Evolutionary conservation across 1,140 invertebrate species (phyloP).

Genomic region (Octopus bimaculoides): DNA sequence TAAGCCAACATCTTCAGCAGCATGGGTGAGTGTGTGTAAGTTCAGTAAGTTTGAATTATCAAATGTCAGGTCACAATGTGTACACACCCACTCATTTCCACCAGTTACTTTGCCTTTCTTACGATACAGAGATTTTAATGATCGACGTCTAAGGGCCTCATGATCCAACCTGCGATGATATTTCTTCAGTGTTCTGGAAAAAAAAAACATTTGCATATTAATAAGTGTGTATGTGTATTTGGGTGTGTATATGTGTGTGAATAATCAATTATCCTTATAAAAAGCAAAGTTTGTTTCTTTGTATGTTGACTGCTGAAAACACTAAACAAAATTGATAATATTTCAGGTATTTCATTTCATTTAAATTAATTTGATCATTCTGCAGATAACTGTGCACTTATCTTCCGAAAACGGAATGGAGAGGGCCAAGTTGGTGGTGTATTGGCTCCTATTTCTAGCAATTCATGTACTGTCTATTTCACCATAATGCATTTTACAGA

Average conservation of each 20-base stretch:
- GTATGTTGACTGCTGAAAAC: too few relatives aligned
- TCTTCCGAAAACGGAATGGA: too few relatives aligned
- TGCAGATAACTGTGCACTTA: too few relatives aligned
- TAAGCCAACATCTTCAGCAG: conserved; percentile 53
- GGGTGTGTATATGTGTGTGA: neutral
- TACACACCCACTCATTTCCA: conserved; percentile 62
- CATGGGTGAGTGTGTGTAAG: conserved; percentile 63
- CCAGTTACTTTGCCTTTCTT: conserved; percentile 41
- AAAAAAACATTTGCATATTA: neutral
- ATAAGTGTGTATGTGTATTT: too few relatives aligned
- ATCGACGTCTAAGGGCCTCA: conserved; percentile 36
- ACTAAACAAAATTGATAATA: too few relatives aligned
- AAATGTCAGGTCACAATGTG: conserved; percentile 63
- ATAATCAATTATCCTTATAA: neutral
- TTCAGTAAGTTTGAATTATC: conserved; percentile 61
- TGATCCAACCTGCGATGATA: conserved; percentile 43
- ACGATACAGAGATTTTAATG: conserved; percentile 50
- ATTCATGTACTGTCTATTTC: too few relatives aligned
- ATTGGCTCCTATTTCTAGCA: too few relatives aligned
- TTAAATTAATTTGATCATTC: too few relatives aligned
- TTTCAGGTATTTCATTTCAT: too few relatives aligned
- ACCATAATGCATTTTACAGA: too few relatives aligned
- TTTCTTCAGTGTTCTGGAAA: conserved; percentile 48
- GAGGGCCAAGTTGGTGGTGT: too few relatives aligned
- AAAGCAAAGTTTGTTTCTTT: neutral